Evolutionary conservation across 2,888 invertebrate genomes (phyloP).

Genomic region (Eupithecia tripunctaria): DNA sequence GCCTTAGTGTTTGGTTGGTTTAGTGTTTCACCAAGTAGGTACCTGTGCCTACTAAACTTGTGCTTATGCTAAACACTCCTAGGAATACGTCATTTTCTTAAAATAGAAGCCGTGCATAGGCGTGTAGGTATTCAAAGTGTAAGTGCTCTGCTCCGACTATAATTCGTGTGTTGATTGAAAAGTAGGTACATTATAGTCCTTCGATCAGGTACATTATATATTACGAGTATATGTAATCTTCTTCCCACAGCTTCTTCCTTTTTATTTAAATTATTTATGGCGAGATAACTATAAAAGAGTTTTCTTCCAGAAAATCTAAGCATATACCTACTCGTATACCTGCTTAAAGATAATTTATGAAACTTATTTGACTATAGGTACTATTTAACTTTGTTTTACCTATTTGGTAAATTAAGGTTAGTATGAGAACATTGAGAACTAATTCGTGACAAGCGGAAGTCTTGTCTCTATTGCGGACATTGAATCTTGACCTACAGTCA

Average conservation of each 20-base stretch:
- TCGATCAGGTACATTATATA: too few species aligned
- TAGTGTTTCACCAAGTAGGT: background rate
- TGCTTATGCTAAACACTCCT: background rate
- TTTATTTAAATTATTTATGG: too few species aligned
- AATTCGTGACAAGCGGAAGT: constrained; percentile 7
- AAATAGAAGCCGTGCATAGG: background rate
- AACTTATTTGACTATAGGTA: too few species aligned
- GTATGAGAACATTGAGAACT: background rate
- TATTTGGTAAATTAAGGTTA: background rate
- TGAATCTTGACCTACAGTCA: background rate
- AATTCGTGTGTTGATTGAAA: background rate
- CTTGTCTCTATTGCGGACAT: background rate
- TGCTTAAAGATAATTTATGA: too few species aligned
- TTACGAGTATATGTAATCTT: too few species aligned
- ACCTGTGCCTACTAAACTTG: background rate
- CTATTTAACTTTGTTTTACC: too few species aligned
- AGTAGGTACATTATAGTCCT: too few species aligned
- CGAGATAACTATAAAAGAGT: too few species aligned
- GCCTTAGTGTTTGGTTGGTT: constrained; percentile 28
- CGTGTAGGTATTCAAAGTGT: background rate
- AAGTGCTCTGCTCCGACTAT: background rate
- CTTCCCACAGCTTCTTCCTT: too few species aligned
- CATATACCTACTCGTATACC: too few species aligned
- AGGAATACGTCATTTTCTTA: constrained; percentile 27
- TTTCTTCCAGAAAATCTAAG: too few species aligned